phyloP scores from a whole-genome alignment of 2,113 vertebrate genomes.

The Monopterus albus region DNA sequence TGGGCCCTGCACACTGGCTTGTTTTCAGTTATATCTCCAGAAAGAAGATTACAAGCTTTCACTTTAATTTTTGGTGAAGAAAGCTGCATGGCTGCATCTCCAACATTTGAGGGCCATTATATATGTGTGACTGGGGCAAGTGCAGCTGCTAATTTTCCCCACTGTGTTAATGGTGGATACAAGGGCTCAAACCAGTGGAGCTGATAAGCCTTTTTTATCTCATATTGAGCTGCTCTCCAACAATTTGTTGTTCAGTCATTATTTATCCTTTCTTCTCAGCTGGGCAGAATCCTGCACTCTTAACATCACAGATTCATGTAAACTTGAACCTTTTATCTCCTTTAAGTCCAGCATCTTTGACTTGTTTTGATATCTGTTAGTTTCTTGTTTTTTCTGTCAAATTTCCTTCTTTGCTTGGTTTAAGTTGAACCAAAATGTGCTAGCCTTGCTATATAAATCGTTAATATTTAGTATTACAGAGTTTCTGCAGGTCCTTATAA shows the following conservation, averaged over 20 bases:
- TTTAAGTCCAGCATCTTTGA: neutral
- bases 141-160: slow-evolving; percentile 27
- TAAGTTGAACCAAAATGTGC: neutral
- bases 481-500: too few species aligned
- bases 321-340: slow-evolving; percentile 22
- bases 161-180: slow-evolving; percentile 19
- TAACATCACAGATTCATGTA: neutral
- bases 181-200: too few species aligned
- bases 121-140: slow-evolving; percentile 8
- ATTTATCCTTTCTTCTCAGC: too few species aligned
- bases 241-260: too few species aligned
- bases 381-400: neutral
- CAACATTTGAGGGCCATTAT: slow-evolving; percentile 43
- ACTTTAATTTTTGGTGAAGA: slow-evolving; percentile 46
- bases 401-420: too few species aligned
- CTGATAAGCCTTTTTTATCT: too few species aligned
- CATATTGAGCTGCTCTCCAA: too few species aligned
- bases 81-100: slow-evolving; percentile 14
- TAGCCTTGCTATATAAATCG: neutral
- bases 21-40: slow-evolving; percentile 52
- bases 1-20: slow-evolving; percentile 22
- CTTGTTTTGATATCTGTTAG: neutral
- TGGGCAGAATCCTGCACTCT: slow-evolving; percentile 7
- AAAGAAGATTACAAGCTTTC: slow-evolving; percentile 55
- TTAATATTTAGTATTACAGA: too few species aligned